Evolutionary conservation across 2,113 vertebrate genomes (phyloP).

Genomic region (Salvelinus alpinus): DNA sequence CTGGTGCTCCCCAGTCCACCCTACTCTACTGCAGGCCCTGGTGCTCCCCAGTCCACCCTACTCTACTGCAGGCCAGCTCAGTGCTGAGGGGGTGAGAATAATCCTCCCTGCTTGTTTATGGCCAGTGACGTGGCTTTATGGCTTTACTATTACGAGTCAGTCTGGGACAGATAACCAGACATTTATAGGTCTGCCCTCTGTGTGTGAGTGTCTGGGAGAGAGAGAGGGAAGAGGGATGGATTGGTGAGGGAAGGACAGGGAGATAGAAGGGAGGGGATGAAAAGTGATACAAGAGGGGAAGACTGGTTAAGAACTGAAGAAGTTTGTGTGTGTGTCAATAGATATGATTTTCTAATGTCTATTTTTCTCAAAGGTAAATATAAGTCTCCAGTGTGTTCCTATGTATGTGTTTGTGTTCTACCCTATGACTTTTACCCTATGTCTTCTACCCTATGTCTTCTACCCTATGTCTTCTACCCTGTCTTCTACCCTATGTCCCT

Average conservation of each 20-base stretch:
- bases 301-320: no score
- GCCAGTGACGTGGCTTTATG: conserved; percentile 49
- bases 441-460: neutral
- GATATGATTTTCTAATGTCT: neutral
- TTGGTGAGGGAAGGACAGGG: neutral
- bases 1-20: neutral
- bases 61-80: neutral
- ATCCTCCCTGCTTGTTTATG: conserved; percentile 50
- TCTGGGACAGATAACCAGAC: conserved; percentile 54
- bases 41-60: neutral
- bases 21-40: neutral
- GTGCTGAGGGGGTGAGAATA: conserved; percentile 3
- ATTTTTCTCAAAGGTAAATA: neutral
- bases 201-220: neutral
- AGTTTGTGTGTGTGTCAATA: neutral
- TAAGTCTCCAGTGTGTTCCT: neutral
- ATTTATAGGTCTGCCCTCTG: conserved; percentile 31
- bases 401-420: neutral
- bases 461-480: no score
- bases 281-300: no score
- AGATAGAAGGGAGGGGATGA: no score
- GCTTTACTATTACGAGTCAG: conserved; percentile 19
- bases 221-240: conserved; percentile 10
- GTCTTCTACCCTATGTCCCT: neutral
- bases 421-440: neutral